Base-by-base conservation (phyloP, 2,888 invertebrate species). In the Colletes collaris region DNA sequence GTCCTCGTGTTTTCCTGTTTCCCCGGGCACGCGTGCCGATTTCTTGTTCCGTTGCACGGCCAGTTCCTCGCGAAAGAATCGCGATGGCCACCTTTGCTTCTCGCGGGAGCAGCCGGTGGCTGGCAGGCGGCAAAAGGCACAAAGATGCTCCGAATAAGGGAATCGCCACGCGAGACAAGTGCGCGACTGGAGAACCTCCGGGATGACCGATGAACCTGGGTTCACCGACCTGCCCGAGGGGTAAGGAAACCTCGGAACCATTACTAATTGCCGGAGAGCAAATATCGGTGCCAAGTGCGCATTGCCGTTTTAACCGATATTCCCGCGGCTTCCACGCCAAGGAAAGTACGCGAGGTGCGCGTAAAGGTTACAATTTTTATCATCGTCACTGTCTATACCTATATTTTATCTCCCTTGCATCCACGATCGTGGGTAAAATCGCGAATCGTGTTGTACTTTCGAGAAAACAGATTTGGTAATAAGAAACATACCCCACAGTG, bases 121-220 rank as follows among this genome's bases (percentile, higher is more conserved):
- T 6, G 77, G 59, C 58, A 68, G 64, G 56, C 59, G 62, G 19
- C 76, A 75, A 82, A 82, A 71, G 70, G 65, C 64, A 66, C 76
- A 82, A 80, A 85, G 87, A 87, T 88, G 79, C 81, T 83, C 90
- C 90, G 88, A 91, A 92, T 92, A 92, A 91, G 91, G 92, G 87
- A 91, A 91, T 91, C 89, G 85, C 82, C 76, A 81, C 84, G 83
- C 82, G 88, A 88, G 91, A 92, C 91, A 92, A 91, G 91, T 91
- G 91, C 88, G 86, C 80, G 88, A 86, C 88, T 82, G 85, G 74
- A 84, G 83, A 88, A 86, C 85, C 85, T 76, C 82, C 69, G 81
- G 81, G 86, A 87, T 91, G 91, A 90, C 90, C 91, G 91, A 90
- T 90, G 92, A 91, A 90, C 90, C 83, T 63, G 81, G 76, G 89